These are phyloP conservation scores for Cheilosia vernalis DNA, from an alignment of 2,888 invertebrate species.

Conservation along the genomic window DNA sequence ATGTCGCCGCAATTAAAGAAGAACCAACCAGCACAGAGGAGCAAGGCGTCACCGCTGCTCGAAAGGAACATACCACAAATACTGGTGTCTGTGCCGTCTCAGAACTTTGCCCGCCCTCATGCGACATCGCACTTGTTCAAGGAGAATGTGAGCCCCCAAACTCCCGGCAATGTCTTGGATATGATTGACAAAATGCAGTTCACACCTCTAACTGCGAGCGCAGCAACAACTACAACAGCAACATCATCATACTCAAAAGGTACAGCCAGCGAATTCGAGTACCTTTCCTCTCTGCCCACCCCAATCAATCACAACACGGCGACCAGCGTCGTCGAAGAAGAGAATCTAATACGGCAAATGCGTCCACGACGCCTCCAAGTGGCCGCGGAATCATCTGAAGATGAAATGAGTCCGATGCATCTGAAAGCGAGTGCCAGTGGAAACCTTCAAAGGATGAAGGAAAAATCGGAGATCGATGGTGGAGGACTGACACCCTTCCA, in stretches of 20 bases:
- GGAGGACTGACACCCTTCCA: background rate
- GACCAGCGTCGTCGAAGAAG: slow-evolving; percentile 11
- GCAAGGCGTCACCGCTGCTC: slow-evolving; percentile 77
- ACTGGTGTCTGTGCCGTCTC: slow-evolving; percentile 7
- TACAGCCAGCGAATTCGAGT: slow-evolving; percentile 76
- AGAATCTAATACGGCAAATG: slow-evolving; percentile 71
- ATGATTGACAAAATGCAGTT: slow-evolving; percentile 82
- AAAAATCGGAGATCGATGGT: slow-evolving; percentile 25
- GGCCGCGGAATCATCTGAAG: slow-evolving; percentile 71
- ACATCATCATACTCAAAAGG: slow-evolving; percentile 21
- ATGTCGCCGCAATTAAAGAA: slow-evolving; percentile 46
- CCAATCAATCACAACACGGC: slow-evolving; percentile 76
- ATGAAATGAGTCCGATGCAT: slow-evolving; percentile 49
- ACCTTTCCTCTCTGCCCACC: slow-evolving; percentile 80
- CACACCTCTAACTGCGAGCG: slow-evolving; percentile 79
- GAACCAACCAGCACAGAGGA: slow-evolving; percentile 30
- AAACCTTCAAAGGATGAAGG: background rate
- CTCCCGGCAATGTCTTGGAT: slow-evolving; percentile 79
- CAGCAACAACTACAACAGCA: slow-evolving; percentile 57
- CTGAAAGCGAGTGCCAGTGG: background rate
- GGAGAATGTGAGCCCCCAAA: slow-evolving; percentile 84
- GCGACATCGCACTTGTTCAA: slow-evolving; percentile 76
- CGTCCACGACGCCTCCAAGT: slow-evolving; percentile 79
- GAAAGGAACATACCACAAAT: slow-evolving; percentile 78
- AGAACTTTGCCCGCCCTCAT: slow-evolving; percentile 14